Percentiles rank a stretch among this genome's conserved stretches.
These are phyloP conservation scores for Podotricha telesiphe DNA, from an alignment of 2,888 invertebrate genomes.

Conservation along the genomic window DNA sequence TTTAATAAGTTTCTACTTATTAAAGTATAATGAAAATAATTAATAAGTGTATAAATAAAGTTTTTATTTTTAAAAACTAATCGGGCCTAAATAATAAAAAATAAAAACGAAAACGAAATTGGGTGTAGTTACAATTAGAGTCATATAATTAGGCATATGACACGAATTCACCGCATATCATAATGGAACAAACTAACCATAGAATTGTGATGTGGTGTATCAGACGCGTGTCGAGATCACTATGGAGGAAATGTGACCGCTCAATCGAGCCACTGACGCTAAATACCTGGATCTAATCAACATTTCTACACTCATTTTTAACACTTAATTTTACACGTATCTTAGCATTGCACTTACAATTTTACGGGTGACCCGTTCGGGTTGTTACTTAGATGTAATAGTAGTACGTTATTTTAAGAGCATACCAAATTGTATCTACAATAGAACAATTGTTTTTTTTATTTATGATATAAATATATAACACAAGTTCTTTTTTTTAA, in stretches of 20 bases:
- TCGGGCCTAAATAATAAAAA: not conserved
- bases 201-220: conserved; percentile 77
- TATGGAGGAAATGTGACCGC: conserved; percentile 74
- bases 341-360: conserved; percentile 75
- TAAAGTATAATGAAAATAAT: too few species aligned
- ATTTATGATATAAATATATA: not conserved
- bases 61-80: too few species aligned
- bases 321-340: conserved; percentile 83
- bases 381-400: conserved; percentile 37
- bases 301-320: conserved; percentile 83
- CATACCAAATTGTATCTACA: conserved; percentile 28
- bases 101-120: conserved; percentile 62
- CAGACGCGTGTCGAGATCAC: conserved; percentile 68
- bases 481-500: too few species aligned
- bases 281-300: conserved; percentile 83
- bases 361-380: conserved; percentile 60
- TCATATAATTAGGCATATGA: conserved; percentile 81
- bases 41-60: too few species aligned
- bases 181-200: conserved; percentile 79
- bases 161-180: conserved; percentile 77
- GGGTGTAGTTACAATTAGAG: conserved; percentile 70
- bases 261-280: conserved; percentile 68
- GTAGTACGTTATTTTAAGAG: conserved; percentile 35
- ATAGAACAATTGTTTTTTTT: not conserved
- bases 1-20: too few species aligned